Base-by-base conservation (phyloP, 2,113 vertebrate species). In the Micronisus gabar region DNA sequence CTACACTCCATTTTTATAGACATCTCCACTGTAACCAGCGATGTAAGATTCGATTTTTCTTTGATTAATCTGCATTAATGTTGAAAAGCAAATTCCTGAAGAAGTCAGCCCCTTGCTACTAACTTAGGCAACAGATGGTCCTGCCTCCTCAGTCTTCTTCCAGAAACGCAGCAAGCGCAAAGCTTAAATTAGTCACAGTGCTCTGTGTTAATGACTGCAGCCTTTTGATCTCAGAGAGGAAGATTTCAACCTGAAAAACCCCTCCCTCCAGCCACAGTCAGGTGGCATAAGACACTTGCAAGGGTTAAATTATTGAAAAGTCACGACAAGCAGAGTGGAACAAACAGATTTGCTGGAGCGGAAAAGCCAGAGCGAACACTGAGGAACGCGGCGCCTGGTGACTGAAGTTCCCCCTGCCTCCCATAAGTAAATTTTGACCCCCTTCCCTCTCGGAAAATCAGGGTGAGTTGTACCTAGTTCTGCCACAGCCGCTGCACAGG, bases 401-500 rank as follows among this genome's bases (percentile, higher is more conserved):
- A 41, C n/a, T 50, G 71, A 73, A 30, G 19, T 14, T 56, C 18
- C 27, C 90, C n/a, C 68, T 47, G 32, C 18, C 27, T 45, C 65
- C 50, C 11, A 1, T 55, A 56, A 53, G 34, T 63, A 45, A 45
- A 72, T 81, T 6, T 38, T 58, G 59, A 74, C 48, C 84, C 91
- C 91, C 78, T 82, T 94, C 89, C 92, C 93, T 78, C 88, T 94
- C 45, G 4, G 61, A 38, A 94, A 93, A 66, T 19, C 40, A 63
- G 19, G 2, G 41, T 50, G 78, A 86, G 47, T 8, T 87, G 81
- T 98, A 99, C 98, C 98, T 98, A 99, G 97, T 98, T 99, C 99
- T 93, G 99, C 98, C 96, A 98, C 98, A 79, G 97, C 94, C 32
- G 99, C 99, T 43, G 98, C 98, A 91, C 98, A 98, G 93, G 98